phyloP scores from a whole-genome alignment of 2,888 invertebrate species.

The Parapristionchus giblindavisi region DNA sequence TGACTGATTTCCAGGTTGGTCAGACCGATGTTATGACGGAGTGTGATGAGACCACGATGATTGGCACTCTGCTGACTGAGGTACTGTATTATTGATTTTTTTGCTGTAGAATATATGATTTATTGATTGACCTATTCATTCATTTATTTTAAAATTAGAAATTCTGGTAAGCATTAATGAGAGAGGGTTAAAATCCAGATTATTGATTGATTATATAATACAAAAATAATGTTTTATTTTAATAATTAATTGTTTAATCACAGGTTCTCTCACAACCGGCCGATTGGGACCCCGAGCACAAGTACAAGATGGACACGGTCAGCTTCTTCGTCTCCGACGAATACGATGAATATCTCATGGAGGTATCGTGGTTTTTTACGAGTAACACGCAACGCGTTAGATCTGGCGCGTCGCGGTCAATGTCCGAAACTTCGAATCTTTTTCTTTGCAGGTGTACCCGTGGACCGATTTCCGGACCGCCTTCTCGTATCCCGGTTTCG shows the following conservation, averaged over 20 bases:
- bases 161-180: too few species aligned
- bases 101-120: too few species aligned
- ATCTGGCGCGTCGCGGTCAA: too few species aligned
- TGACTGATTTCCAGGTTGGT: conserved; percentile 43
- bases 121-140: too few species aligned
- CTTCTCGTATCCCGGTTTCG: conserved; percentile 46
- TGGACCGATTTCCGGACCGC: conserved; percentile 50
- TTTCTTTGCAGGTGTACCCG: conserved; percentile 45
- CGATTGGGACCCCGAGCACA: conserved; percentile 79
- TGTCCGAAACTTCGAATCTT: too few species aligned
- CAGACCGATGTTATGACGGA: conserved; percentile 86
- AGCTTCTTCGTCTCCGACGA: conserved; percentile 58
- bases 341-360: conserved; percentile 56
- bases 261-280: conserved; percentile 72
- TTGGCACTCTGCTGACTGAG: conserved; percentile 76
- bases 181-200: too few species aligned
- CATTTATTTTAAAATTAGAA: too few species aligned
- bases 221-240: too few species aligned
- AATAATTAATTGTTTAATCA: background rate
- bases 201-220: too few species aligned
- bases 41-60: conserved; percentile 73
- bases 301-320: conserved; percentile 73
- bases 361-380: too few species aligned
- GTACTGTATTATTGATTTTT: background rate
- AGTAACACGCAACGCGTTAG: background rate